These are phyloP conservation scores for Epinephelus malabaricus DNA, from an alignment of 2,797 vertebrate genomes.

Conservation along the genomic window DNA sequence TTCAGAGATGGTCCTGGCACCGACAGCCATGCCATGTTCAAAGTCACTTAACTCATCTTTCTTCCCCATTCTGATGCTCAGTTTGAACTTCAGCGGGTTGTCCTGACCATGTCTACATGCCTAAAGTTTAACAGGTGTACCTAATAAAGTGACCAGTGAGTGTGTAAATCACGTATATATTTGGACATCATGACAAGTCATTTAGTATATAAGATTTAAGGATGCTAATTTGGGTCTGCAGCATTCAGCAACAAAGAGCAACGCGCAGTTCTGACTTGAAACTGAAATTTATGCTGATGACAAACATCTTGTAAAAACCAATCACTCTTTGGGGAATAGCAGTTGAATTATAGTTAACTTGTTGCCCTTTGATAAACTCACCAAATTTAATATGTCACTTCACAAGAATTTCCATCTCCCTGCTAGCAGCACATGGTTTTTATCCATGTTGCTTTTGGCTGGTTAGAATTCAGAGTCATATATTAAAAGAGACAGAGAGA, in stretches of 20 bases:
- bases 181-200: no score
- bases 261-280: slow-evolving; percentile 8
- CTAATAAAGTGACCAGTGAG: no score
- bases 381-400: slow-evolving; percentile 2
- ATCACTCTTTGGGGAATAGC: neutral
- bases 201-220: no score
- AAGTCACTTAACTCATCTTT: no score
- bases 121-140: no score
- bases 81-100: no score
- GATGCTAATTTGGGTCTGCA: no score
- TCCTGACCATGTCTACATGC: no score
- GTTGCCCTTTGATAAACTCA: slow-evolving; percentile 21
- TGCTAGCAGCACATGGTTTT: slow-evolving; percentile 9
- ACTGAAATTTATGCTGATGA: neutral
- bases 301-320: neutral
- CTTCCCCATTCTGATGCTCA: no score
- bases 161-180: no score
- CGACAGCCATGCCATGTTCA: no score
- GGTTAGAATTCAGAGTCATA: neutral
- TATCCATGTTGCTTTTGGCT: slow-evolving; percentile 24
- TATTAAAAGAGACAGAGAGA: neutral
- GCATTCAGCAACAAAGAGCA: neutral
- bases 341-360: neutral
- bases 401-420: neutral
- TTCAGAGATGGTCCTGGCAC: no score